Percentiles rank a stretch among this genome's conserved stretches.
Evolutionary conservation across 2,113 vertebrate genomes (phyloP).

Genomic region (Notarius quadriscutis): DNA sequence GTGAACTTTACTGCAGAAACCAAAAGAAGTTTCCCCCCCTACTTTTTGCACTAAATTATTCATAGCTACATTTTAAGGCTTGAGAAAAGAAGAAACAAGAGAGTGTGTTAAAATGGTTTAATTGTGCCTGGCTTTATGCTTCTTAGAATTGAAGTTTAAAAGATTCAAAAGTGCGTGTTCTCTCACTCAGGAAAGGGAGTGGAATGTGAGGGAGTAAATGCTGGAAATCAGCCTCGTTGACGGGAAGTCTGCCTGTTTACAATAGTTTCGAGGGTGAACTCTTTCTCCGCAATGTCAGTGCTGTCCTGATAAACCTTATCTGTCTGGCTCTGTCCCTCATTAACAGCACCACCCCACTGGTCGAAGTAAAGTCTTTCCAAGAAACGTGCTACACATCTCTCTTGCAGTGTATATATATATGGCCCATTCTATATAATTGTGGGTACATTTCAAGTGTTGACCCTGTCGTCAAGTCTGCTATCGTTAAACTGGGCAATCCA

Average conservation of each 20-base stretch:
- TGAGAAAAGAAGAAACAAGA: not conserved
- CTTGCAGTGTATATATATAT: too few relatives aligned
- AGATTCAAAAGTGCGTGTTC: slow-evolving; percentile 5
- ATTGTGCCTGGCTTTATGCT: not conserved
- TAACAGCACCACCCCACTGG: not conserved
- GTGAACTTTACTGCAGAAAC: not conserved
- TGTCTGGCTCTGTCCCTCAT: not conserved
- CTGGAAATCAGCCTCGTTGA: not conserved
- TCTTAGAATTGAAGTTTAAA: not conserved
- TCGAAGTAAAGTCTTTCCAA: not conserved
- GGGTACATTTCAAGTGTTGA: too few relatives aligned
- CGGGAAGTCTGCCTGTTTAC: not conserved
- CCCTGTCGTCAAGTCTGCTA: too few relatives aligned
- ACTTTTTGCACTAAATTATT: slow-evolving; percentile 8
- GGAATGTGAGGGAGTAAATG: not conserved
- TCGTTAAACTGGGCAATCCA: too few relatives aligned
- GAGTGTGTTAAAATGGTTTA: slow-evolving; percentile 12
- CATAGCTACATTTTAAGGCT: not conserved
- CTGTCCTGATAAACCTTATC: not conserved
- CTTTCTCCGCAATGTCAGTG: not conserved
- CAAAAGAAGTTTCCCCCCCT: not conserved
- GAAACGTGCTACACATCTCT: not conserved
- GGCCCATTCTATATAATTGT: too few relatives aligned
- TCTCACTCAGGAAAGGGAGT: slow-evolving; percentile 9
- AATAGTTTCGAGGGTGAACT: not conserved